Conservation (phyloP, 2,113 vertebrate genomes). For the Myotis brandtii region DNA sequence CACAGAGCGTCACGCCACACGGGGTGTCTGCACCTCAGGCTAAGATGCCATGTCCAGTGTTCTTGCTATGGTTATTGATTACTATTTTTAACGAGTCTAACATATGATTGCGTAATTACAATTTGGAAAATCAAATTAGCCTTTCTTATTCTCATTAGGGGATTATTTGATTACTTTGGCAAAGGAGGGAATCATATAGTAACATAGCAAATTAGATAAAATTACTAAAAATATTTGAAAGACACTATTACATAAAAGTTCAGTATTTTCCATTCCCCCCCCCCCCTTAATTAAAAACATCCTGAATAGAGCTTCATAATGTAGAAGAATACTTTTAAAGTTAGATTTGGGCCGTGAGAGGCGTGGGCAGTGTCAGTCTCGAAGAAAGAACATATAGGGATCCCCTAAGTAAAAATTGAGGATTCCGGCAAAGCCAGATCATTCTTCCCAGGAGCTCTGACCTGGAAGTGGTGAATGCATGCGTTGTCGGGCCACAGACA, state of each 20-base stretch:
- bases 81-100: conserved; percentile 1
- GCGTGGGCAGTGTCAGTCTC: background rate
- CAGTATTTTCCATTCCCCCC: conserved; percentile 41
- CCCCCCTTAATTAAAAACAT: background rate
- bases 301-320: conserved; percentile 69
- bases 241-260: conserved; percentile 56
- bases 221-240: conserved; percentile 72
- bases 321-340: conserved; percentile 67
- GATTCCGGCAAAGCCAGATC: background rate
- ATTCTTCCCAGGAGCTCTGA: background rate
- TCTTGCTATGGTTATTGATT: background rate
- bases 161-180: conserved; percentile 42
- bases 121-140: conserved; percentile 17
- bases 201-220: conserved; percentile 33
- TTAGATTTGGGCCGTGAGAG: conserved; percentile 45
- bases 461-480: background rate
- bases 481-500: background rate
- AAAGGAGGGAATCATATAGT: conserved; percentile 41
- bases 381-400: background rate
- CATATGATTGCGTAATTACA: background rate
- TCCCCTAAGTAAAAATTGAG: background rate
- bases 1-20: background rate
- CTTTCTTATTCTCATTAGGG: conserved; percentile 6
- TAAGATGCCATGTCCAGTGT: background rate
- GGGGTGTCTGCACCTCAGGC: background rate